These are phyloP conservation scores for Danionella cerebrum DNA, from an alignment of 2,113 vertebrate genomes.

Conservation along the genomic window DNA sequence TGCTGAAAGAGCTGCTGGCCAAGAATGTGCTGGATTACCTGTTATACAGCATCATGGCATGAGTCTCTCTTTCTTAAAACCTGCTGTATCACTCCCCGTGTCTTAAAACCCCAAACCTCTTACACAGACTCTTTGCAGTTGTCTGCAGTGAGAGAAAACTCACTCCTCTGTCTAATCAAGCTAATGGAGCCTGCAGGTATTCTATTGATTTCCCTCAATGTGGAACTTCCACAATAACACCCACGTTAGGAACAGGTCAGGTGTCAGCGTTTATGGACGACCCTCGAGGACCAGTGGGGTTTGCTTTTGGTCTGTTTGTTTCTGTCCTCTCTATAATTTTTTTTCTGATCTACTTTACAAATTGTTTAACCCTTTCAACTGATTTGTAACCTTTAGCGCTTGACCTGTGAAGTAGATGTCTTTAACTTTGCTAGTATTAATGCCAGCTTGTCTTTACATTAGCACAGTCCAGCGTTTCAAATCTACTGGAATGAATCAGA, in stretches of 20 bases:
- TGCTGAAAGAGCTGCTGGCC: slow-evolving; percentile 65
- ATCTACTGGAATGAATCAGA: slow-evolving; percentile 91
- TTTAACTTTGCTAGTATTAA: slow-evolving; percentile 71
- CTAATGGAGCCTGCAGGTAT: slow-evolving; percentile 86
- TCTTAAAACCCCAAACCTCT: slow-evolving; percentile 62
- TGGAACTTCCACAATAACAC: slow-evolving; percentile 75
- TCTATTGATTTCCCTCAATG: slow-evolving; percentile 78
- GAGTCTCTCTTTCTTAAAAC: slow-evolving; percentile 43
- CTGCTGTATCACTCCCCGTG: slow-evolving; percentile 57
- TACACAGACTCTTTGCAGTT: slow-evolving; percentile 81
- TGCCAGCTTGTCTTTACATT: slow-evolving; percentile 67
- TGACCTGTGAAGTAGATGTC: slow-evolving; percentile 77
- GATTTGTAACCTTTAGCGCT: slow-evolving; percentile 73
- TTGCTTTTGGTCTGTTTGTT: slow-evolving; percentile 44
- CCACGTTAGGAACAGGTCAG: slow-evolving; percentile 72
- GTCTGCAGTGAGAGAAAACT: slow-evolving; percentile 68
- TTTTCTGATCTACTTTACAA: slow-evolving; percentile 71
- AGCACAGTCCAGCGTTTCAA: slow-evolving; percentile 81
- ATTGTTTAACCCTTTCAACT: slow-evolving; percentile 60
- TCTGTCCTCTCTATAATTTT: slow-evolving; percentile 39
- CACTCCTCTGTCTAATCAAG: slow-evolving; percentile 76
- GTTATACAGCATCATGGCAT: slow-evolving; percentile 60
- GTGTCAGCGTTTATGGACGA: slow-evolving; percentile 30
- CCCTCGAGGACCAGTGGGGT: slow-evolving; percentile 7
- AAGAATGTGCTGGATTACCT: slow-evolving; percentile 74